Evolutionary conservation across 2,797 vertebrate species (phyloP), one percentile per base, ranked within the genome.

Genomic region (Mormyrops boulengeri): DNA sequence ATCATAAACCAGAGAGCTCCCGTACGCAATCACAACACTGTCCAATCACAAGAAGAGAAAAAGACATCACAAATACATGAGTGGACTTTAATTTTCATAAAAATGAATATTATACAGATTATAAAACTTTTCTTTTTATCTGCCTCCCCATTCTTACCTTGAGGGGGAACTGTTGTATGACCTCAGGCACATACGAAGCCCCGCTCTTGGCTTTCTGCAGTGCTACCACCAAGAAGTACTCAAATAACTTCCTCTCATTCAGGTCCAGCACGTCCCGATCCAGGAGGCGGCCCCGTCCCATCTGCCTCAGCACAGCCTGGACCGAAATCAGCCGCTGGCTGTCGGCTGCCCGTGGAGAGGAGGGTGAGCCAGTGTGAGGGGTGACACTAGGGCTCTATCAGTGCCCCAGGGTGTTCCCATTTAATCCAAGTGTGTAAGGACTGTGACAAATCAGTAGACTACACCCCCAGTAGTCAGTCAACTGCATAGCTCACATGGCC

Each of bases 141-240:
- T 30, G 44, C 9, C 80, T 55, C 41, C 41, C 38, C 41, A 19
- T 80, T 47, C 91, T 80, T 88, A 98, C 97, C 97, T 98, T 97
- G 57, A 95, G 89, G 0, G 97, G 97, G 90, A 98, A 98, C 94
- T 98, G 97, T 93, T 98, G 97, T 0, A 97, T 97, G 93, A 98
- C 96, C 88, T 97, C 96, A 0, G 97, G 97, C 89, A 97, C 90
- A 0, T 97, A 98, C 14, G 96, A 93, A 44, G 92, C 93, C 0
- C 97, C 95, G 0, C 95, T 92, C 92, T 97, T 97, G 66, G 96
- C 96, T 94, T 95, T 97, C 92, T 98, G 97, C 94, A 98, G 92
- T 0, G 97, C 97, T 89, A 98, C 97, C 2, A 98, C 97, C 0
- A 98, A 95, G 0, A 98, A 98, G 91, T 97, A 98, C 89, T 98